Evolutionary conservation across 2,113 vertebrate species (phyloP).

Genomic region (Tyto alba): DNA sequence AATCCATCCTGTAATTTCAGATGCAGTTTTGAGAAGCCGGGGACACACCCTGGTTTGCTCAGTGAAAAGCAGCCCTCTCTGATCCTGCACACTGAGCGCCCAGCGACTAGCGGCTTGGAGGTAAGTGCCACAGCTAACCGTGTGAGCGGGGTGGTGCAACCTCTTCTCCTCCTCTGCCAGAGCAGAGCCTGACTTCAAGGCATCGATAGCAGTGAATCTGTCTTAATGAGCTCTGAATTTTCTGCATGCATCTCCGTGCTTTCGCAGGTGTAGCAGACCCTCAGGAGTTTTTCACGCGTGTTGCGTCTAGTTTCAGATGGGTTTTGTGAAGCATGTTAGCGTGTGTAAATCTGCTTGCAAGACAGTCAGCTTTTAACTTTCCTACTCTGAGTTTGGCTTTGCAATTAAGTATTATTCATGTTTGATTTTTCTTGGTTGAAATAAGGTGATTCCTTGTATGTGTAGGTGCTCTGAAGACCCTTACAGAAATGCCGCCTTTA

Average conservation of each 20-base stretch:
- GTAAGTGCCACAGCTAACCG: neutral
- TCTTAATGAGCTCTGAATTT: neutral
- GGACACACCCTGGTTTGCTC: neutral
- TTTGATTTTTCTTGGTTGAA: neutral
- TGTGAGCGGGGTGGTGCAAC: neutral
- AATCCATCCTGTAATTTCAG: neutral
- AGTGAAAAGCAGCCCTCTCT: constrained; percentile 12
- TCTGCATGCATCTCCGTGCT: fast-evolving
- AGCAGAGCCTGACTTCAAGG: neutral
- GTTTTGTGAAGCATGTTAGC: neutral
- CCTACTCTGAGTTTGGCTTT: neutral
- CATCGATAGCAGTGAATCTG: fast-evolving
- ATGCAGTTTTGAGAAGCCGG: neutral
- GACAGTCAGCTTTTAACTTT: neutral
- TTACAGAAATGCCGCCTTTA: neutral
- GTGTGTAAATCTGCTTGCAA: fast-evolving
- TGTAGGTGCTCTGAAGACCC: neutral
- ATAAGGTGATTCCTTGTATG: neutral
- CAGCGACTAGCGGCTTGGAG: neutral
- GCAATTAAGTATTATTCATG: neutral
- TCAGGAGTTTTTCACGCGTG: fast-evolving
- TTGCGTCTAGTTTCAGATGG: neutral
- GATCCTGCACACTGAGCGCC: neutral
- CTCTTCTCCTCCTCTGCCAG: neutral
- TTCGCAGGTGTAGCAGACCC: neutral